phyloP scores from a whole-genome alignment of 2,888 invertebrate species.

The Drosophila borealis region DNA sequence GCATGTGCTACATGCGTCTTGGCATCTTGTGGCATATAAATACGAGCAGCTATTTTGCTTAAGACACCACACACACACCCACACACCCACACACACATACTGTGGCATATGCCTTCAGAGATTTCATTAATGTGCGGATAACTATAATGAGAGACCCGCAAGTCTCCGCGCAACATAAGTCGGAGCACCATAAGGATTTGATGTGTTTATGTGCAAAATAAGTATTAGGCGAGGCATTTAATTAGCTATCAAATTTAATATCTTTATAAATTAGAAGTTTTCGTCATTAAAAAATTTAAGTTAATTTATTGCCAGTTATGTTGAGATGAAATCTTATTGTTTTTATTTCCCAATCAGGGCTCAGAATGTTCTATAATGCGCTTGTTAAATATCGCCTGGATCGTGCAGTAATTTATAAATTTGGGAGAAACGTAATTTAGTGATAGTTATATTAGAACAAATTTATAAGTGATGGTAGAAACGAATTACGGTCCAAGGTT shows the following conservation, averaged over 20 bases:
- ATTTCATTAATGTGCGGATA: conserved; percentile 77
- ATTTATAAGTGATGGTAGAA: no score
- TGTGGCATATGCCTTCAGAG: conserved; percentile 44
- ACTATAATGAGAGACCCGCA: conserved; percentile 64
- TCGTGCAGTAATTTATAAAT: no score
- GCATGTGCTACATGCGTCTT: conserved; percentile 43
- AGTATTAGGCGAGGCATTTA: conserved; percentile 11
- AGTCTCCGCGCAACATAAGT: conserved; percentile 15
- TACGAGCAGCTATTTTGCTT: conserved; percentile 51
- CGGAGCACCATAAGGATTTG: conserved; percentile 28
- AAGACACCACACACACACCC: conserved; percentile 8
- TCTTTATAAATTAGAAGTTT: conserved; percentile 6
- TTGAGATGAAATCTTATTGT: no score
- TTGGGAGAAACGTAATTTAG: no score
- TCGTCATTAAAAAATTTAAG: not conserved
- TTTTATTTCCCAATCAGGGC: no score
- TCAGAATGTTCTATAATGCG: no score
- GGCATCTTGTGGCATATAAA: conserved; percentile 66
- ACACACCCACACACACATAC: conserved; percentile 15
- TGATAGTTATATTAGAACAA: no score
- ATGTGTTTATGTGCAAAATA: conserved; percentile 4
- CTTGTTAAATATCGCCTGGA: no score
- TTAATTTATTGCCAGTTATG: not conserved
- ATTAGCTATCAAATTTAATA: conserved; percentile 26
- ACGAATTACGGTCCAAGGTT: no score